These are phyloP conservation scores for Caradrina clavipalpis DNA, from an alignment of 2,888 invertebrate species.

Conservation along the genomic window DNA sequence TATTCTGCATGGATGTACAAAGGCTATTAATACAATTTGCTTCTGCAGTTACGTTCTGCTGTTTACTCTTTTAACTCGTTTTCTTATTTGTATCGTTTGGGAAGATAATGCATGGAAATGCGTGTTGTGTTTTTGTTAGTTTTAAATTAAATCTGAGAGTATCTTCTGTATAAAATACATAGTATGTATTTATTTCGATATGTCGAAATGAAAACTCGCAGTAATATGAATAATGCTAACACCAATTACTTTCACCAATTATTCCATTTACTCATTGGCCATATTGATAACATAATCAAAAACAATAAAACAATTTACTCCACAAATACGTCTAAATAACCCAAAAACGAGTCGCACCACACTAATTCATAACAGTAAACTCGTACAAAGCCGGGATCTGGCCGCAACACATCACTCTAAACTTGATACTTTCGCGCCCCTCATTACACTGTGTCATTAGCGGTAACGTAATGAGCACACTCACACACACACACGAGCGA, in stretches of 20 bases:
- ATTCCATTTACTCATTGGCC: background rate
- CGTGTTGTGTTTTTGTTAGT: too few relatives aligned
- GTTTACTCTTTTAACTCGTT: slow-evolving; percentile 15
- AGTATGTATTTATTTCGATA: too few relatives aligned
- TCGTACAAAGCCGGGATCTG: slow-evolving; percentile 31
- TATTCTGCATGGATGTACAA: slow-evolving; percentile 49
- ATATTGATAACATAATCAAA: background rate
- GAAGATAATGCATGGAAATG: background rate
- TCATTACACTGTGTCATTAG: slow-evolving; percentile 63
- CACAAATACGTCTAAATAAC: slow-evolving; percentile 7
- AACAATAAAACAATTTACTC: background rate
- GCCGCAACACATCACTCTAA: slow-evolving; percentile 56
- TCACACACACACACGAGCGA: slow-evolving; percentile 11
- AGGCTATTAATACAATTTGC: slow-evolving; percentile 53
- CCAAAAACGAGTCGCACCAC: slow-evolving; percentile 38
- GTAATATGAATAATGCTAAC: background rate
- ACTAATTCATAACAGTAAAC: slow-evolving; percentile 48
- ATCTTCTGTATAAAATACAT: background rate
- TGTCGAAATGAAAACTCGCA: too few relatives aligned
- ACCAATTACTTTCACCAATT: background rate
- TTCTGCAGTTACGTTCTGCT: slow-evolving; percentile 13
- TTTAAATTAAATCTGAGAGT: background rate
- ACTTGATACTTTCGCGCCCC: slow-evolving; percentile 62
- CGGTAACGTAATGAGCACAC: slow-evolving; percentile 55
- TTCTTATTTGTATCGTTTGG: slow-evolving; percentile 12